phyloP scores from a whole-genome alignment of 2,797 vertebrate genomes.

The Cirrhinus mrigala region DNA sequence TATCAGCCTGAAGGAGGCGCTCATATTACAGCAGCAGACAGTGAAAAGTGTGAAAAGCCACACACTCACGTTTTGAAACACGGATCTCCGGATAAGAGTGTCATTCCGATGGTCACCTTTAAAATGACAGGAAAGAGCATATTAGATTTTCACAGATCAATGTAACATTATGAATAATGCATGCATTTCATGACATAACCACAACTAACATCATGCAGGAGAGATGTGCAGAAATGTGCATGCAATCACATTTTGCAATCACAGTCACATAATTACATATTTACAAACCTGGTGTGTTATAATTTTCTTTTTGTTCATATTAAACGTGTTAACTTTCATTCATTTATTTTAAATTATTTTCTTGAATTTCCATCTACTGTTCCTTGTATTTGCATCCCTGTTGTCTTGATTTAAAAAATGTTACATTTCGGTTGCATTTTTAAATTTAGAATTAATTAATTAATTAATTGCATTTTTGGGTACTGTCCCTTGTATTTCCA shows the following conservation, averaged over 20 bases:
- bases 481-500: not conserved
- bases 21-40: not conserved
- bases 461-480: not conserved
- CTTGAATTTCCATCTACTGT: not conserved
- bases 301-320: not conserved
- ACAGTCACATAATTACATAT: not conserved
- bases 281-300: not conserved
- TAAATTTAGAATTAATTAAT: too few relatives aligned
- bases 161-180: not conserved
- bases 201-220: not conserved
- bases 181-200: not conserved
- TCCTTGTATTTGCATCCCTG: not conserved
- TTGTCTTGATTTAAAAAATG: too few relatives aligned
- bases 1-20: constrained; percentile 38
- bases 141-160: not conserved
- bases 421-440: too few relatives aligned
- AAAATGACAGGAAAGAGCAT: constrained; percentile 8
- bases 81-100: constrained; percentile 93
- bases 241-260: not conserved
- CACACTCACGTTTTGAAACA: constrained; percentile 97
- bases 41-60: not conserved
- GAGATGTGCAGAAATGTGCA: not conserved
- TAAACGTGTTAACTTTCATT: not conserved
- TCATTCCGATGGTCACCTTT: constrained; percentile 96
- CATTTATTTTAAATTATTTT: not conserved